Conservation (phyloP, 2,797 vertebrate species). For the Rhabdophis nuchalis region DNA sequence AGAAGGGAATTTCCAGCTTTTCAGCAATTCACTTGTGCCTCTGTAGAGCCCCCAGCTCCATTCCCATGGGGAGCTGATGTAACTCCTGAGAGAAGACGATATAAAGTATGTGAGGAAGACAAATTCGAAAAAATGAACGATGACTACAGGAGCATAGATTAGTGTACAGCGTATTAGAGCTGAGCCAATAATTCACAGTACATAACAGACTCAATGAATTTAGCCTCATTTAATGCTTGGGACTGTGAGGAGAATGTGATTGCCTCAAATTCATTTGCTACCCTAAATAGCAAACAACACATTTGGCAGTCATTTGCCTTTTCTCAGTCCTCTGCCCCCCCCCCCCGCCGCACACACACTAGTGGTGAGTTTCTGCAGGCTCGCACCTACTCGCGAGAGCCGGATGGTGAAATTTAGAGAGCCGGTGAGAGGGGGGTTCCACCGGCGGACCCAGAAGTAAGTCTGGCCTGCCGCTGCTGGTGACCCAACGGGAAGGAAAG, state of each 20-base stretch:
- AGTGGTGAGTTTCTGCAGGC: too few relatives aligned
- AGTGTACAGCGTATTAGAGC: conserved; percentile 15
- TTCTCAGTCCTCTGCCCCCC: not conserved
- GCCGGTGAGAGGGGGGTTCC: too few relatives aligned
- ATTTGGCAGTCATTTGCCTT: not conserved
- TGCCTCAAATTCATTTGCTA: conserved; percentile 2
- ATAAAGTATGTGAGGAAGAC: not conserved
- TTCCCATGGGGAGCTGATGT: not conserved
- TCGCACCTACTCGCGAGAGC: too few relatives aligned
- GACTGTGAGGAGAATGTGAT: conserved; percentile 8
- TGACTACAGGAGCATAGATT: not conserved
- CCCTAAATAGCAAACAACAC: not conserved
- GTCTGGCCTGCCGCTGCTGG: too few relatives aligned
- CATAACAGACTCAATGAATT: conserved; percentile 3
- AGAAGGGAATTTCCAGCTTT: conserved; percentile 13
- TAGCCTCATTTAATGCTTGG: conserved; percentile 13
- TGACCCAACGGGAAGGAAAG: too few relatives aligned
- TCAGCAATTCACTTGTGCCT: conserved; percentile 1
- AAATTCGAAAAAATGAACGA: conserved; percentile 16
- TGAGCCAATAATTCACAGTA: not conserved
- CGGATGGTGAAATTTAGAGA: too few relatives aligned
- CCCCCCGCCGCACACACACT: too few relatives aligned
- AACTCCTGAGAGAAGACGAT: not conserved
- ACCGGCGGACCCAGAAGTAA: too few relatives aligned
- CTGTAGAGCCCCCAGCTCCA: not conserved